phyloP scores from a whole-genome alignment of 2,888 invertebrate genomes.

The Agrotis ipsilon region DNA sequence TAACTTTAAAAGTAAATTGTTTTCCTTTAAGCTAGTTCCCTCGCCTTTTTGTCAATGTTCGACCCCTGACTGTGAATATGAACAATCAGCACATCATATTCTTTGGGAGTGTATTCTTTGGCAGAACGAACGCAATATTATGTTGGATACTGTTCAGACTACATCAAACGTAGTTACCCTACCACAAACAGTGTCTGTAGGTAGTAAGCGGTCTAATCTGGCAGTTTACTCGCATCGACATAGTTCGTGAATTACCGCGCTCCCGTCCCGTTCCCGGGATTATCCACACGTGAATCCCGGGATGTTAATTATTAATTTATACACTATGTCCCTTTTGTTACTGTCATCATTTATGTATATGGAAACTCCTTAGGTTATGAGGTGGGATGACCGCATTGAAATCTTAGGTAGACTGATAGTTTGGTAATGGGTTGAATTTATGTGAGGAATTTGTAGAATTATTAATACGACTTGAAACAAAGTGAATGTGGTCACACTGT shows the following conservation, averaged over 20 bases:
- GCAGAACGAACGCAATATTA: no score
- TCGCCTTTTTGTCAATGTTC: no score
- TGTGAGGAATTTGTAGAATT: not conserved
- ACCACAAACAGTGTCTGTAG: conserved; percentile 40
- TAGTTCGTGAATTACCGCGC: conserved; percentile 56
- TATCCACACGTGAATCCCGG: conserved; percentile 51
- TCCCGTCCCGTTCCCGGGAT: conserved; percentile 38
- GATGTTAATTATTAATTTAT: conserved; percentile 59
- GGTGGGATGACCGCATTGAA: conserved; percentile 29
- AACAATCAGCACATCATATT: no score
- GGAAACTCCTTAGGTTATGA: conserved; percentile 41
- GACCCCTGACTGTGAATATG: no score
- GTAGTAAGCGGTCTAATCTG: conserved; percentile 50
- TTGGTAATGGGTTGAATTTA: not conserved
- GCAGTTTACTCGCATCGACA: conserved; percentile 54
- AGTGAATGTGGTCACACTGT: not conserved
- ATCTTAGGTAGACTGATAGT: conserved; percentile 10
- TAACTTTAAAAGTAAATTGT: no score
- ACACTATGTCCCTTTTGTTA: conserved; percentile 47
- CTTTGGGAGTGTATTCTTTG: no score
- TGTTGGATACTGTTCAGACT: no score
- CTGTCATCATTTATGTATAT: conserved; percentile 56
- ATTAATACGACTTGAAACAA: not conserved
- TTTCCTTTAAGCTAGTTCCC: no score
- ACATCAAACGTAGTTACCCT: not conserved